phyloP scores from a whole-genome alignment of 2,113 vertebrate species.

The Cygnus atratus region DNA sequence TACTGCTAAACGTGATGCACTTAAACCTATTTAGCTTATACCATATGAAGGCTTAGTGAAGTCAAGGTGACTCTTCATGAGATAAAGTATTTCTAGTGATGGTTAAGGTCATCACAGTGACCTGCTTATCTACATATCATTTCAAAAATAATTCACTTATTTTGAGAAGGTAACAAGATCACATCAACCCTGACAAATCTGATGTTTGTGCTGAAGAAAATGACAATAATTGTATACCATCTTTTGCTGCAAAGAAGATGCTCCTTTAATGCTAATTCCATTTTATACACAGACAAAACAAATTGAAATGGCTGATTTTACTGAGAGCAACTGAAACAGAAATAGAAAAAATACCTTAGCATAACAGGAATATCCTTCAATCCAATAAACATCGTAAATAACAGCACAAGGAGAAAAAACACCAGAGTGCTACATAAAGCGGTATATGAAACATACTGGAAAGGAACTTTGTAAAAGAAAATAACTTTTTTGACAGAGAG shows the following conservation, averaged over 20 bases:
- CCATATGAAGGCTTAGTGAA: not conserved
- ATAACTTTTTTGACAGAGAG: slow-evolving; percentile 9
- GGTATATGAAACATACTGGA: not conserved
- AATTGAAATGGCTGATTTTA: slow-evolving; percentile 4
- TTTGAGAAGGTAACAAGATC: slow-evolving; percentile 29
- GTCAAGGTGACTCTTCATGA: not conserved
- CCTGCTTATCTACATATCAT: not conserved
- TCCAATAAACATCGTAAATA: not conserved
- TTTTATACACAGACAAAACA: not conserved
- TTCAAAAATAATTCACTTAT: slow-evolving; percentile 35
- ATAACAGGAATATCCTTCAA: not conserved
- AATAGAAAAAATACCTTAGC: not conserved
- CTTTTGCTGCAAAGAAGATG: not conserved
- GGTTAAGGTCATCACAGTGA: slow-evolving; percentile 2
- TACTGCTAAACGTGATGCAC: not conserved
- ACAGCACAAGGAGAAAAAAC: not conserved
- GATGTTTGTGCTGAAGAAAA: not conserved
- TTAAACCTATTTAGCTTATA: not conserved
- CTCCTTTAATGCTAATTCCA: not conserved
- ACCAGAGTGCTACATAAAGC: not conserved
- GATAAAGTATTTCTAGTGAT: not conserved
- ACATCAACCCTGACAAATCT: not conserved
- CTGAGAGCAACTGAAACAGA: not conserved
- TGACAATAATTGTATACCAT: slow-evolving; percentile 15
- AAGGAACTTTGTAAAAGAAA: not conserved